Percentiles rank a stretch among this genome's conserved stretches.
Conservation (phyloP, 2,888 invertebrate species). For the Hydropsyche betteni region DNA sequence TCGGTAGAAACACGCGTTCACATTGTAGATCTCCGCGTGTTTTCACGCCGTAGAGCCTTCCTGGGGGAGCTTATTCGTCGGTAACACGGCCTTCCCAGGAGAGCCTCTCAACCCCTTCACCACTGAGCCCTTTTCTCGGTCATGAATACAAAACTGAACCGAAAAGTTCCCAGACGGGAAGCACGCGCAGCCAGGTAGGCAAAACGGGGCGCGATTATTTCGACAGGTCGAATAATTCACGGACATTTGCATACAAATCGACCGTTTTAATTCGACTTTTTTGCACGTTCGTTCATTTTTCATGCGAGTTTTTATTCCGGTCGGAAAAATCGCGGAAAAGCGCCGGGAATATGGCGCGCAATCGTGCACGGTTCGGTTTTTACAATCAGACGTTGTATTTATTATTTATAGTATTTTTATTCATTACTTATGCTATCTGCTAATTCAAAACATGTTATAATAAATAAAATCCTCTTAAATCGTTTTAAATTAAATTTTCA, state of each 20-base stretch:
- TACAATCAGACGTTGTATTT: too few species aligned
- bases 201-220: slow-evolving; percentile 6
- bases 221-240: slow-evolving; percentile 3
- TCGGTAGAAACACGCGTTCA: slow-evolving; percentile 1
- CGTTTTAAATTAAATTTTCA: too few species aligned
- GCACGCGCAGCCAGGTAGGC: not conserved
- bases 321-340: too few species aligned
- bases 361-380: too few species aligned
- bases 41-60: slow-evolving; percentile 10
- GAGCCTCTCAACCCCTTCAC: not conserved
- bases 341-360: too few species aligned
- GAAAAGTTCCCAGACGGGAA: slow-evolving; percentile 23
- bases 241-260: slow-evolving; percentile 19
- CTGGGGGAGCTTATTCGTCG: slow-evolving; percentile 15
- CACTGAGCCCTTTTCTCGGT: not conserved
- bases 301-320: too few species aligned
- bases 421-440: too few species aligned
- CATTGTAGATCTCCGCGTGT: slow-evolving; percentile 1
- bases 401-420: too few species aligned
- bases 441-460: too few species aligned
- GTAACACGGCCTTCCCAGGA: not conserved
- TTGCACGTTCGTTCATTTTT: too few species aligned
- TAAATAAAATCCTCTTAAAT: too few species aligned
- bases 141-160: slow-evolving; percentile 31
- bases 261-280: not conserved